A percentile compares a stretch with the other conserved stretches of the same genome.
phyloP scores from a whole-genome alignment of 2,113 vertebrate species.

The Perognathus longimembris region DNA sequence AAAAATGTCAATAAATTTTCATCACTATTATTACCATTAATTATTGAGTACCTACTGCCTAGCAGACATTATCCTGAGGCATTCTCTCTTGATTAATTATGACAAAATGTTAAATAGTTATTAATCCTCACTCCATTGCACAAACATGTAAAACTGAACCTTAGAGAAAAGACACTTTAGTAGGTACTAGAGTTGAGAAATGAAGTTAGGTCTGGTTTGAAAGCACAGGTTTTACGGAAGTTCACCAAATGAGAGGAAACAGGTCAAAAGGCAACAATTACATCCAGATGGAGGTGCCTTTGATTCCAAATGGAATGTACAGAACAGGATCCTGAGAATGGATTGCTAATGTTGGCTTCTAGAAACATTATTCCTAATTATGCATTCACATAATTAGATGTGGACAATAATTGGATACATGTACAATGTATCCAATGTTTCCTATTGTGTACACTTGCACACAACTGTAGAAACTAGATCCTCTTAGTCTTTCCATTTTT shows the following conservation, averaged over 20 bases:
- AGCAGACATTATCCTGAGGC: background rate
- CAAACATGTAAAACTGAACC: background rate
- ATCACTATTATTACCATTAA: background rate
- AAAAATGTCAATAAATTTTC: background rate
- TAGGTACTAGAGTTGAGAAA: background rate
- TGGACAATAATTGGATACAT: no score
- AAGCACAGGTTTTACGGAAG: background rate
- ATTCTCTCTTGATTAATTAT: background rate
- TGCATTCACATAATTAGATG: background rate
- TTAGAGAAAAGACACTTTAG: background rate
- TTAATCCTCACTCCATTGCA: background rate
- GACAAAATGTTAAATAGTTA: background rate
- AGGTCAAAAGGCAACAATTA: background rate
- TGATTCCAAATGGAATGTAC: background rate
- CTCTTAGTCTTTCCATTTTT: background rate
- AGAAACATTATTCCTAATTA: background rate
- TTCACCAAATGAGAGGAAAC: background rate
- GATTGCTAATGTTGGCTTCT: background rate
- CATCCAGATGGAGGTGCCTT: background rate
- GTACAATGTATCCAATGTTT: no score
- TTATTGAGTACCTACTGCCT: background rate
- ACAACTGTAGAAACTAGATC: background rate
- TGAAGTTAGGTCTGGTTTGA: background rate
- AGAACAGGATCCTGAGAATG: background rate
- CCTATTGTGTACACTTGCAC: background rate